Base-by-base conservation (phyloP, 37 sponge, comb jelly and placozoan species). In the Cliona cf. orientalis region DNA sequence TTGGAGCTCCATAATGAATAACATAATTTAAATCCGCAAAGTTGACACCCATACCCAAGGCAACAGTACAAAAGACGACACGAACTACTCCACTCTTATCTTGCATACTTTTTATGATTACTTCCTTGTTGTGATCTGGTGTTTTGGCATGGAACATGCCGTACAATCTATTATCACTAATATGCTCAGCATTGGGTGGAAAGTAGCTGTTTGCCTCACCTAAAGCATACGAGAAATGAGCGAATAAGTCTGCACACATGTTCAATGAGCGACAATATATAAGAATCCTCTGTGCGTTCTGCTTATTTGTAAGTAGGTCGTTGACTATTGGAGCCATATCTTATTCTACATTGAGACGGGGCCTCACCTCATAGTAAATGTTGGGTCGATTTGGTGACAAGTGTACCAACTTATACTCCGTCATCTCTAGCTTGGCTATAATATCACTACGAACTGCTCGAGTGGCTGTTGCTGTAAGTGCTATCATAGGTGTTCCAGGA, bases 1-100 rank as follows among this genome's bases (percentile, higher is more conserved):
- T 22, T 32, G 85, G 85, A 39, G 85, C 85, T 32, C 85, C 85
- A 66, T 84, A 77, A 67, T 84, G 85, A 25, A 63, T 17, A 43
- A 77, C 64, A n/a, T 29, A 46, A 41, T 84, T 80, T 22, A 84
- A 29, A n/a, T 26, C n/a, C n/a, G n/a, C n/a, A n/a, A n/a, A n/a
- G n/a, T n/a, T n/a, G n/a, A n/a, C n/a, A n/a, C n/a, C n/a, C n/a
- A n/a, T n/a, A n/a, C n/a, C n/a, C n/a, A n/a, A n/a, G n/a, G n/a
- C n/a, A n/a, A n/a, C n/a, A n/a, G 84, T 82, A 43, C 65, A 75
- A 79, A 82, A 82, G 9, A 82, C 75, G 1, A 82, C 75, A 26
- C 76, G 62, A 26, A 82, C 61, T 25, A 75, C 65, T 28, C 84
- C 75, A 82, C 76, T 62, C 37, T 39, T 21, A 2, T 62, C 34